phyloP scores from a whole-genome alignment of 35 echinoderm and acorn worm species.

The Diadema setosum region DNA sequence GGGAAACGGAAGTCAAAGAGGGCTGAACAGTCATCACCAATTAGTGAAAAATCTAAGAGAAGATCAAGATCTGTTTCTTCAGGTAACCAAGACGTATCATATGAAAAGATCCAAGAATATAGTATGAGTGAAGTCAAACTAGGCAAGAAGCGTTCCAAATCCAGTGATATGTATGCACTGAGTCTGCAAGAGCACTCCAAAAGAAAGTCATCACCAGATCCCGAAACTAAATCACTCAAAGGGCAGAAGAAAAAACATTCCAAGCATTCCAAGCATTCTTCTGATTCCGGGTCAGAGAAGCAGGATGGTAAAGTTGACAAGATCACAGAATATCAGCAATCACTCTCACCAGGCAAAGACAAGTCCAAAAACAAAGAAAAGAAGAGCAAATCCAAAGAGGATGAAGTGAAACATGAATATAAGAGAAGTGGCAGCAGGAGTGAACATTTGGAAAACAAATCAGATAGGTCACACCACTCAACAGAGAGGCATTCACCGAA shows the following conservation, averaged over 20 bases:
- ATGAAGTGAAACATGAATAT: no score
- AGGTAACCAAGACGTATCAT: background rate
- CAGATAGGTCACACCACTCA: background rate
- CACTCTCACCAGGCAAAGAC: background rate
- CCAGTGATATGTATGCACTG: background rate
- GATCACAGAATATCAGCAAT: background rate
- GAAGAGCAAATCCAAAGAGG: background rate
- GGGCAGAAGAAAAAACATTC: background rate
- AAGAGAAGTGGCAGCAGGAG: background rate
- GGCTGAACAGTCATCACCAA: background rate
- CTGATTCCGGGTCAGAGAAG: background rate
- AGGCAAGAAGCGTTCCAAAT: background rate
- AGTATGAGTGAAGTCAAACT: background rate
- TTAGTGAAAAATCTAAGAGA: background rate
- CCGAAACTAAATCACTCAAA: background rate
- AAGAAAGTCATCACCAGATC: background rate
- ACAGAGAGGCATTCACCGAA: background rate
- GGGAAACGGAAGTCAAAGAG: background rate
- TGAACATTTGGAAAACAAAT: background rate
- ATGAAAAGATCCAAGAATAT: no score
- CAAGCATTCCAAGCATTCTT: background rate
- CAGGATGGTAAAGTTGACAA: background rate
- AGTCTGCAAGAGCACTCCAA: background rate
- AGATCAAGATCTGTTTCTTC: background rate
- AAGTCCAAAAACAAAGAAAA: background rate